phyloP scores from a whole-genome alignment of 2,888 invertebrate genomes.

The Amiota mariae region DNA sequence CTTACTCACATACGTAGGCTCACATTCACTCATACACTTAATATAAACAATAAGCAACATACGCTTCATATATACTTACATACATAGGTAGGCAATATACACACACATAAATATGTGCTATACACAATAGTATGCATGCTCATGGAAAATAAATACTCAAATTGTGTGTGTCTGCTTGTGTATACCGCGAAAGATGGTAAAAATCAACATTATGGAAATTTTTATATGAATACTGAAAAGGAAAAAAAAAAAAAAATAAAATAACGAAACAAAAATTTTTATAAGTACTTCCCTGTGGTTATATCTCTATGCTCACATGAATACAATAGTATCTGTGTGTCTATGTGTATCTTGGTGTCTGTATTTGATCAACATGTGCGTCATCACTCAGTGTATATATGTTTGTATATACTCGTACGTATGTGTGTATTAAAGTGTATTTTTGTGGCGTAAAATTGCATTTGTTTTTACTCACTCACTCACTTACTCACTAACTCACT shows the following conservation, averaged over 20 bases:
- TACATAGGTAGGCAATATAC: constrained; percentile 27
- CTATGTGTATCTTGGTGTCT: constrained; percentile 26
- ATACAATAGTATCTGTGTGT: constrained; percentile 35
- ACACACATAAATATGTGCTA: constrained; percentile 35
- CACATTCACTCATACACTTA: constrained; percentile 18
- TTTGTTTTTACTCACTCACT: constrained; percentile 41
- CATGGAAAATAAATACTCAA: too few species aligned
- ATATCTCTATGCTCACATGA: constrained; percentile 21
- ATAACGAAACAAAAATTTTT: constrained; percentile 39
- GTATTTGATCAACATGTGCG: not conserved
- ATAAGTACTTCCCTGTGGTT: constrained; percentile 28
- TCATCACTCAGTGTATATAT: too few species aligned
- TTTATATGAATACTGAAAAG: constrained; percentile 45
- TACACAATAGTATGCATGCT: too few species aligned
- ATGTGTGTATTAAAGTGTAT: not conserved
- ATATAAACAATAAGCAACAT: constrained; percentile 41
- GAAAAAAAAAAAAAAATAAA: too few species aligned
- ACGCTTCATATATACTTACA: constrained; percentile 40
- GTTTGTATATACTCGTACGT: too few species aligned
- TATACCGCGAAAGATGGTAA: constrained; percentile 28
- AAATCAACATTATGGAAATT: constrained; percentile 61
- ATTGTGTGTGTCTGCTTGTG: too few species aligned
- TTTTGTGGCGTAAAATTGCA: constrained; percentile 50
- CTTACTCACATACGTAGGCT: constrained; percentile 20
- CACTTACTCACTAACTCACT: constrained; percentile 2